These are phyloP conservation scores for Hydraecia micacea DNA, from an alignment of 2,888 invertebrate genomes.

Conservation along the genomic window DNA sequence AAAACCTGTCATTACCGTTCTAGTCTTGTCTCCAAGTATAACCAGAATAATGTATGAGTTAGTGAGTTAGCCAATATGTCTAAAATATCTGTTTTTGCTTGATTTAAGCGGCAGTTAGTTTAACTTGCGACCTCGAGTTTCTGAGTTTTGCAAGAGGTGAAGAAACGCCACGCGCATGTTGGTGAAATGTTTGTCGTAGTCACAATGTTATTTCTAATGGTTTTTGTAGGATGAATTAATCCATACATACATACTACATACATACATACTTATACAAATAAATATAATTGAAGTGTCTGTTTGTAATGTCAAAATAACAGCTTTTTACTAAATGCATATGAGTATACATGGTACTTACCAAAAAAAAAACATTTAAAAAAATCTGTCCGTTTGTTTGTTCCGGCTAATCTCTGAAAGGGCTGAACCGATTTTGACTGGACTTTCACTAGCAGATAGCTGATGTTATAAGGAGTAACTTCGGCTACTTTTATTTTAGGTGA, in stretches of 20 bases:
- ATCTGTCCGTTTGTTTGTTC: too few species aligned
- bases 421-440: too few species aligned
- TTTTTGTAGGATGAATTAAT: conserved; percentile 5
- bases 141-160: conserved; percentile 58
- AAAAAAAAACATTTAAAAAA: too few species aligned
- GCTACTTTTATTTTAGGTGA: too few species aligned
- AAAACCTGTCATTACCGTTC: conserved; percentile 28
- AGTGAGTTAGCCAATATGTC: conserved; percentile 38
- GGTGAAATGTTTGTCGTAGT: conserved; percentile 42
- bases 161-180: conserved; percentile 52
- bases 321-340: too few species aligned
- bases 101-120: conserved; percentile 32
- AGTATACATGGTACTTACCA: too few species aligned
- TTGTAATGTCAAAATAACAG: neutral
- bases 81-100: conserved; percentile 39
- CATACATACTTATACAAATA: neutral
- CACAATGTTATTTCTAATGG: conserved; percentile 1
- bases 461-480: too few species aligned
- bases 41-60: conserved; percentile 33
- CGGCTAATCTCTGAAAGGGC: too few species aligned
- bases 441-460: too few species aligned
- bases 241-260: neutral
- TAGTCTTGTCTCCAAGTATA: conserved; percentile 17
- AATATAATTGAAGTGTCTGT: neutral
- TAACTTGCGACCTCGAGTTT: conserved; percentile 53